Evolutionary conservation across 1,140 invertebrate species (phyloP), one percentile per base, ranked within the genome.

Genomic region (Dendrolimus kikuchii): DNA sequence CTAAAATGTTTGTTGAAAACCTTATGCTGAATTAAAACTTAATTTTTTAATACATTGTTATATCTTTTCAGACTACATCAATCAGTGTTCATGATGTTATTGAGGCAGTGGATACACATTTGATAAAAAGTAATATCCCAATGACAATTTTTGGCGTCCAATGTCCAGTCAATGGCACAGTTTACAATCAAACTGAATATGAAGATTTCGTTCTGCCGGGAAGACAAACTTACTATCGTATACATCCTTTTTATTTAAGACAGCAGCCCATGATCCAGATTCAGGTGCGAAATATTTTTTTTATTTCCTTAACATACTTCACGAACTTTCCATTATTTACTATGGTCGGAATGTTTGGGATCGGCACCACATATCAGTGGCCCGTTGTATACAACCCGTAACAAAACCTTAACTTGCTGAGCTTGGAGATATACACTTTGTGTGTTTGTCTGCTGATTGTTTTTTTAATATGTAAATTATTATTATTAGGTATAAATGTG

Each of bases 231-330:
- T 53, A 61, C 5, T 88, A 87, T 55, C 69, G 83, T 1, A 86
- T 88, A 52, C 85, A 88, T 69, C 83, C 85, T 2, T 86, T 70
- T 54, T 80, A 83, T 65, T 64, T 88, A 58, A 66, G 64, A 44
- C 64, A 77, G 46, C 75, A 77, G 53, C 37, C 65, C 4, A 44
- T 77, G 3, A 57, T 87, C 36, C 72, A 68, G 55, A 59, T 87
- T 42, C 74, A 84, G 69, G 86, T 83, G 65, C 40, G 51, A 60
- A 37, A 52, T 41, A 48, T 36, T 40, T 46, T 50, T 38, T 38
- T 38, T 38, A 62, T 62, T 56, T 61, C 6, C 40, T 5, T 23
- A 23, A 23, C 23, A 23, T 23, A 3, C 23, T 23, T 23, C 23
- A 23, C 3, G 23, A 23, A 23, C 23, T 23, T 23, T 23, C 23